Evolutionary conservation across 1,140 invertebrate species (phyloP).

Genomic region (Piezodorus guildinii): DNA sequence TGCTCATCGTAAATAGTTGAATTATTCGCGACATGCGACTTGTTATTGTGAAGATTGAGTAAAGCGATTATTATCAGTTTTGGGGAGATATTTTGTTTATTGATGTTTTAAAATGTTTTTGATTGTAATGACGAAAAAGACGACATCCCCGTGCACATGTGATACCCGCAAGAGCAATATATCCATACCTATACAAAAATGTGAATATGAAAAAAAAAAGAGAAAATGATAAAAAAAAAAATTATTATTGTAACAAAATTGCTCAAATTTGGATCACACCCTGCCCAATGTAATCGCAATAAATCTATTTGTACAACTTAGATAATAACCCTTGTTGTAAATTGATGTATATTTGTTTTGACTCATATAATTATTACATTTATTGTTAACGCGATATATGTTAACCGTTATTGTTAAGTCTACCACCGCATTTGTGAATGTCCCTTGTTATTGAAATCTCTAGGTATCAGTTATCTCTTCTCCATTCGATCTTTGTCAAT

Average conservation of each 20-base stretch:
- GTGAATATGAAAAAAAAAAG: neutral
- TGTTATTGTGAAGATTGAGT: too few species aligned
- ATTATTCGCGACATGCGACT: too few species aligned
- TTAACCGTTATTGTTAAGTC: conserved; percentile 7
- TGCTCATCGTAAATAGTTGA: too few species aligned
- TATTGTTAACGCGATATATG: conserved; percentile 2
- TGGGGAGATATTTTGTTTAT: too few species aligned
- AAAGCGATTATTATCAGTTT: too few species aligned
- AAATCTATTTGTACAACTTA: neutral
- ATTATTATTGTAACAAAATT: neutral
- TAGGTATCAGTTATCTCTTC: too few species aligned
- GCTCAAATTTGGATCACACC: conserved; percentile 8
- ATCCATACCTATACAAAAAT: neutral
- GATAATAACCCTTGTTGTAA: neutral
- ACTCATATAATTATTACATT: neutral
- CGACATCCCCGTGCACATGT: neutral
- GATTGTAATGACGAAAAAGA: too few species aligned
- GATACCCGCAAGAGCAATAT: conserved; percentile 3
- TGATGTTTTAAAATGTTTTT: too few species aligned
- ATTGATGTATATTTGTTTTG: conserved; percentile 6
- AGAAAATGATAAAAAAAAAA: neutral
- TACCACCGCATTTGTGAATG: neutral
- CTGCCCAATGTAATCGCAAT: conserved; percentile 1
- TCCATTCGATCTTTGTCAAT: too few species aligned
- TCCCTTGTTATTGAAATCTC: neutral